Conservation (phyloP, 2,113 vertebrate genomes). For the Xiphophorus maculatus region DNA sequence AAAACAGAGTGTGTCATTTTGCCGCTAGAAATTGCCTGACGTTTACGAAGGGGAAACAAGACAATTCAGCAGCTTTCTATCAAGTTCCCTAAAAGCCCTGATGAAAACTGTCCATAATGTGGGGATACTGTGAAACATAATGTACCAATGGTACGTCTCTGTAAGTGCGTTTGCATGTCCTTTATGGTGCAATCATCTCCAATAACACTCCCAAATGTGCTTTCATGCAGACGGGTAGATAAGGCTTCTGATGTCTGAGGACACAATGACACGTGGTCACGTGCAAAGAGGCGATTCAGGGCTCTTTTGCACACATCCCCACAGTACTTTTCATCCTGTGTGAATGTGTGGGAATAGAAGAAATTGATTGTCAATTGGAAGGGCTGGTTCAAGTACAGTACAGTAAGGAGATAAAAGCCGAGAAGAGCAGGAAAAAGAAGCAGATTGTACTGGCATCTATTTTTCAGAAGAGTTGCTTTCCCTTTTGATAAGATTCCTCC, state of each 20-base stretch:
- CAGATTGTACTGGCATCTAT: slow-evolving; percentile 26
- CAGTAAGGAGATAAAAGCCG: slow-evolving; percentile 13
- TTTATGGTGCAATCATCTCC: slow-evolving; percentile 10
- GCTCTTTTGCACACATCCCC: not conserved
- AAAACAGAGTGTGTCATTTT: slow-evolving; percentile 11
- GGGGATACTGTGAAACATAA: slow-evolving; percentile 34
- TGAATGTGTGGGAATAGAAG: slow-evolving; percentile 15
- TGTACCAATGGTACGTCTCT: slow-evolving; percentile 21
- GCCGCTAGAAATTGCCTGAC: slow-evolving; percentile 9
- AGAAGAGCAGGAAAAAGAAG: slow-evolving; percentile 1
- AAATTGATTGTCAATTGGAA: slow-evolving; percentile 15
- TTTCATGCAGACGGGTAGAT: not conserved
- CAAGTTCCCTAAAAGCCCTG: slow-evolving; percentile 16
- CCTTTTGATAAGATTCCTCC: slow-evolving; percentile 33
- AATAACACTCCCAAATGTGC: slow-evolving; percentile 4
- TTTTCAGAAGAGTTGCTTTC: slow-evolving; percentile 23
- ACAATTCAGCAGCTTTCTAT: slow-evolving; percentile 28
- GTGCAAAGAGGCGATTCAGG: not conserved
- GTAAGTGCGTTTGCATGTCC: slow-evolving; percentile 4
- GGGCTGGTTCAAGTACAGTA: slow-evolving; percentile 14
- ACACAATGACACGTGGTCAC: not conserved
- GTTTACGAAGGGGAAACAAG: slow-evolving; percentile 21
- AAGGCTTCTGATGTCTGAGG: not conserved
- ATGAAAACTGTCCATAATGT: slow-evolving; percentile 1
- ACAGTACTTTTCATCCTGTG: not conserved